Evolutionary conservation across 2,113 vertebrate genomes (phyloP).

Genomic region (Poeciliopsis retropinna): DNA sequence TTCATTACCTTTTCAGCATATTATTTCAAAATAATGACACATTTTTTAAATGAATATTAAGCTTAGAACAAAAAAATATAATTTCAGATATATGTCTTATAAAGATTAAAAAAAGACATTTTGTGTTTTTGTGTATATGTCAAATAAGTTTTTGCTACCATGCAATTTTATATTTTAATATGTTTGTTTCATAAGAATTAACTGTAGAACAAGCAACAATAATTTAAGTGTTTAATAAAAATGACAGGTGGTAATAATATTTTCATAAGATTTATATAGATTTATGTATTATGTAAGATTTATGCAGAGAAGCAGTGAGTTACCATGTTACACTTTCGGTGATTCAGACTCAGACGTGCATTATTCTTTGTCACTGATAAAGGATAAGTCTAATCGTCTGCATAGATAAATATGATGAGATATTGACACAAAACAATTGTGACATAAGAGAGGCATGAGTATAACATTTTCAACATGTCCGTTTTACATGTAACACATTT

Average conservation of each 20-base stretch:
- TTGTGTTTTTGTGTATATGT: neutral
- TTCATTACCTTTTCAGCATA: neutral
- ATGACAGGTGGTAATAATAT: conserved; percentile 28
- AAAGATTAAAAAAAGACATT: too few relatives aligned
- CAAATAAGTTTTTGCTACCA: neutral
- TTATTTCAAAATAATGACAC: neutral
- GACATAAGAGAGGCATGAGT: neutral
- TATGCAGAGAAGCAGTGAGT: neutral
- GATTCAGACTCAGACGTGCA: neutral
- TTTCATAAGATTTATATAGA: conserved; percentile 21
- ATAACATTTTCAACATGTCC: neutral
- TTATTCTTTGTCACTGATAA: conserved; percentile 3
- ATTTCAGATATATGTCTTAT: neutral
- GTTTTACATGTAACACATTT: neutral
- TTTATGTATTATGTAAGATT: too few relatives aligned
- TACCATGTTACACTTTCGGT: neutral
- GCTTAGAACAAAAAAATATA: neutral
- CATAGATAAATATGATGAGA: neutral
- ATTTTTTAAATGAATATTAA: neutral
- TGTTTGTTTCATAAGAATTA: neutral
- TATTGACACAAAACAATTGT: neutral
- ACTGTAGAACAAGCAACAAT: neutral
- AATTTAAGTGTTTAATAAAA: conserved; percentile 5
- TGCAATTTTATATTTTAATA: neutral
- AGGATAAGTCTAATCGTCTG: neutral